These are phyloP conservation scores for Oophaga pumilio DNA, from an alignment of 2,113 vertebrate species.

Conservation along the genomic window DNA sequence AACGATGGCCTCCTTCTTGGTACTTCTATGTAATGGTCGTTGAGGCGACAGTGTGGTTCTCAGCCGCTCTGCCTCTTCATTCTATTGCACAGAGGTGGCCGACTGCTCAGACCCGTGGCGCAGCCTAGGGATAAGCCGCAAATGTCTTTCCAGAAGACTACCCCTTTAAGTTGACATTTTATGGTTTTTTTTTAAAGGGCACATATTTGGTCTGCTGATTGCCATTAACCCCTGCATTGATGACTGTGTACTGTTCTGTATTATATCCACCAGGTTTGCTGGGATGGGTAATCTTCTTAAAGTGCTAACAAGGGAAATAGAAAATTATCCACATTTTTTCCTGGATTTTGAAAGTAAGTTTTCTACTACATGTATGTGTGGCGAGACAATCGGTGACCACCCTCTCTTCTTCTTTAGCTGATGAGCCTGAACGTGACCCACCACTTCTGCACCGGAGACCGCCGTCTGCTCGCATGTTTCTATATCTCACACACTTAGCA, in stretches of 20 bases:
- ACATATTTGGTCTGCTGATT: background rate
- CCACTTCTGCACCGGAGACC: constrained; percentile 52
- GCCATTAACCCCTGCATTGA: constrained; percentile 44
- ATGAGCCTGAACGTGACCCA: constrained; percentile 58
- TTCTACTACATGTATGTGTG: constrained; percentile 59
- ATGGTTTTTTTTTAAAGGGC: background rate
- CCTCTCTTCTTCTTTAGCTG: constrained; percentile 63
- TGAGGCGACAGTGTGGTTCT: too few relatives aligned
- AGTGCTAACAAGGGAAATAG: constrained; percentile 99
- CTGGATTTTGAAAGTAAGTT: constrained; percentile 99
- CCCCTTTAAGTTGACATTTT: too few relatives aligned
- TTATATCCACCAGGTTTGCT: constrained; percentile 92
- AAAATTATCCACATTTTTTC: constrained; percentile 99
- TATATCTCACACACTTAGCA: constrained; percentile 63
- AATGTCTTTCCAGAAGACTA: too few relatives aligned
- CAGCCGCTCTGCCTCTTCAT: too few relatives aligned
- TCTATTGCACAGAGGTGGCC: too few relatives aligned
- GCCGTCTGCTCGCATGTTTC: constrained; percentile 61
- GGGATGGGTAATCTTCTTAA: constrained; percentile 99
- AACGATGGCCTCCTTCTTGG: too few relatives aligned
- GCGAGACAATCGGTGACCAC: constrained; percentile 59
- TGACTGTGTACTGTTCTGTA: constrained; percentile 71
- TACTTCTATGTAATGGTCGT: too few relatives aligned
- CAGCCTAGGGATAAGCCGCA: too few relatives aligned
- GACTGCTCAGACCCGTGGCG: background rate